phyloP scores from a whole-genome alignment of 64 coral and sea anemone genomes.

The Stichodactyla helianthus region DNA sequence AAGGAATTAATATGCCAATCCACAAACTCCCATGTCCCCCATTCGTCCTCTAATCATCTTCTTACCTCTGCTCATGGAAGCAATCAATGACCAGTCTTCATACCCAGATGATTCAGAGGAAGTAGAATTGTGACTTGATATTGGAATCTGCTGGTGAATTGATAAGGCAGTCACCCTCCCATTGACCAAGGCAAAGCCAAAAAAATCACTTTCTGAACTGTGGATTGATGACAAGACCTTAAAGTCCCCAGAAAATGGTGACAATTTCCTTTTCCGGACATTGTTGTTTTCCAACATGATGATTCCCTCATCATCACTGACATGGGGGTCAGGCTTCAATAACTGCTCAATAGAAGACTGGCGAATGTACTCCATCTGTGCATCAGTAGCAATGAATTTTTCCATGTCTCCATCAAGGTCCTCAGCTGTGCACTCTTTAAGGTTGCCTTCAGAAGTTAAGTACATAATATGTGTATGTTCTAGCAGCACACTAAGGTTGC shows the following conservation, averaged over 20 bases:
- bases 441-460: slow-evolving; percentile 58
- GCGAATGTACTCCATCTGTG: slow-evolving; percentile 88
- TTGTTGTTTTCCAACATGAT: slow-evolving; percentile 57
- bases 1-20: no score
- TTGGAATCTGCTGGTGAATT: slow-evolving; percentile 44
- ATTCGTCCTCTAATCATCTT: not conserved
- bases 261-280: slow-evolving; percentile 55
- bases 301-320: slow-evolving; percentile 59
- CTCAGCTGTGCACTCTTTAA: slow-evolving; percentile 78
- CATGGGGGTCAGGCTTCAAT: not conserved
- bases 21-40: no score
- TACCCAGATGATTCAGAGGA: slow-evolving; percentile 66
- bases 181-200: slow-evolving; percentile 57
- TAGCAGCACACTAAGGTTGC: slow-evolving; percentile 53
- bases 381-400: slow-evolving; percentile 85
- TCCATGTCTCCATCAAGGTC: slow-evolving; percentile 57
- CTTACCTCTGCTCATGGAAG: slow-evolving; percentile 94
- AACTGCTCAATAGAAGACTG: slow-evolving; percentile 62
- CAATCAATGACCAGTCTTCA: slow-evolving; percentile 76
- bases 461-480: slow-evolving; percentile 94
- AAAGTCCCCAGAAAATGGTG: slow-evolving; percentile 38
- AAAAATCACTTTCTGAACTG: slow-evolving; percentile 77
- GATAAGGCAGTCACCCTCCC: slow-evolving; percentile 76
- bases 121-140: slow-evolving; percentile 46
- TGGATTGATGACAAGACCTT: slow-evolving; percentile 59